Percentiles rank a stretch among this genome's conserved stretches.
Conservation (phyloP, 2,888 invertebrate genomes). For the Notodonta ziczac region DNA sequence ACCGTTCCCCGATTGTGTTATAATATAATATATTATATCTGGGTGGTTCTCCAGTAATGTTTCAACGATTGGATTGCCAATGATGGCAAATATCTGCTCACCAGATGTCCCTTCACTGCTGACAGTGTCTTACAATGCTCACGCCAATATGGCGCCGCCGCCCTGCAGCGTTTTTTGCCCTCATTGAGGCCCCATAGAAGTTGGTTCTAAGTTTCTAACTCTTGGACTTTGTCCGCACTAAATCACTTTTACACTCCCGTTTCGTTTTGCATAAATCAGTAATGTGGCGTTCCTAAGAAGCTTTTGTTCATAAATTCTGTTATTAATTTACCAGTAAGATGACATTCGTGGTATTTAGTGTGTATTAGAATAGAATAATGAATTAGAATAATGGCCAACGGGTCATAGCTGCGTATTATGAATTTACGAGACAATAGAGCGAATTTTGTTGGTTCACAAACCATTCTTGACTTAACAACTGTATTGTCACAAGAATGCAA, state of each 20-base stretch:
- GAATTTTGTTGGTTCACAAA: too few species aligned
- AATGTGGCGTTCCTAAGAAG: conserved; percentile 5
- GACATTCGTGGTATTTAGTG: conserved; percentile 9
- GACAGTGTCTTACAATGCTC: too few species aligned
- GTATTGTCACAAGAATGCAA: too few species aligned
- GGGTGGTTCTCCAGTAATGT: too few species aligned
- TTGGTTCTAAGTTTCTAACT: neutral
- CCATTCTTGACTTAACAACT: too few species aligned
- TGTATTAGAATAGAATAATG: too few species aligned
- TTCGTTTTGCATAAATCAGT: conserved; percentile 15
- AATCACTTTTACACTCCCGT: conserved; percentile 22
- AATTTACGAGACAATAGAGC: neutral
- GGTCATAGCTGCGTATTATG: conserved; percentile 4
- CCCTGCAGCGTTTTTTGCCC: neutral
- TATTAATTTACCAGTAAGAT: conserved; percentile 11
- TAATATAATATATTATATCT: too few species aligned
- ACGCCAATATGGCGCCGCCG: too few species aligned
- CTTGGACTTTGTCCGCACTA: conserved; percentile 15
- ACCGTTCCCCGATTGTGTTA: too few species aligned
- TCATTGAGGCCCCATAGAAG: neutral
- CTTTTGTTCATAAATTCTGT: conserved; percentile 10
- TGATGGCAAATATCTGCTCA: too few species aligned
- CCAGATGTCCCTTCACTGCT: too few species aligned
- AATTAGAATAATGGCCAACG: conserved; percentile 7
- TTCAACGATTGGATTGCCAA: too few species aligned